Evolutionary conservation across 2,113 vertebrate genomes (phyloP).

Genomic region (Heterotis niloticus): DNA sequence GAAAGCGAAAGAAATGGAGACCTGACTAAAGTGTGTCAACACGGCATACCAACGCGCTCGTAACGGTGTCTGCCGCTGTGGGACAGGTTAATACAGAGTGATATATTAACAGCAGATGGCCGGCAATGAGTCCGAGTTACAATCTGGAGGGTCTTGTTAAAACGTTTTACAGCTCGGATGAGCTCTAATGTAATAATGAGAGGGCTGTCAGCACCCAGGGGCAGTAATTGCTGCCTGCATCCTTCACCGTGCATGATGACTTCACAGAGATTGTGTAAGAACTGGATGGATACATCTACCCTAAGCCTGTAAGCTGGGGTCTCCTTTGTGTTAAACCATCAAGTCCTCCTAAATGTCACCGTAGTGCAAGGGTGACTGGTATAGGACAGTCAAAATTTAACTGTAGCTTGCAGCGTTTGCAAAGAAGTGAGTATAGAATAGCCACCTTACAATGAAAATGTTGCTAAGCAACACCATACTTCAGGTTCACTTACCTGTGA

Average conservation of each 20-base stretch:
- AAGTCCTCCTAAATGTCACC: too few species aligned
- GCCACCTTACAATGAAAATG: too few species aligned
- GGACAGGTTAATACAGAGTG: neutral
- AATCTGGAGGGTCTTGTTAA: slow-evolving; percentile 23
- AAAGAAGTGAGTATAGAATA: too few species aligned
- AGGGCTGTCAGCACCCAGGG: slow-evolving; percentile 9
- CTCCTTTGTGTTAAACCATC: too few species aligned
- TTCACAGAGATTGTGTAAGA: neutral
- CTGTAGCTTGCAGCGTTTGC: too few species aligned
- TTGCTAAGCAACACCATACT: too few species aligned
- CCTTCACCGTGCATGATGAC: neutral
- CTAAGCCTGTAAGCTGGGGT: neutral
- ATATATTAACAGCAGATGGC: slow-evolving; percentile 8
- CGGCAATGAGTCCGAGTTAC: neutral
- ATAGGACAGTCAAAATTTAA: too few species aligned
- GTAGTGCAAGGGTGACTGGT: too few species aligned
- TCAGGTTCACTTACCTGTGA: too few species aligned
- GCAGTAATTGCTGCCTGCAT: slow-evolving; percentile 33
- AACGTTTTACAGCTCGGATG: slow-evolving; percentile 31
- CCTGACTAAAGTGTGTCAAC: too few species aligned
- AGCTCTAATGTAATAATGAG: slow-evolving; percentile 32
- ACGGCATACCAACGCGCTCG: neutral
- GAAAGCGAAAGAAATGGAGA: too few species aligned
- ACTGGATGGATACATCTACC: neutral
- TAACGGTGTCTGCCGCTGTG: neutral